Evolutionary conservation across 1,140 invertebrate genomes (phyloP), one percentile per base, ranked within the genome.

Genomic region (Nymphalis io): DNA sequence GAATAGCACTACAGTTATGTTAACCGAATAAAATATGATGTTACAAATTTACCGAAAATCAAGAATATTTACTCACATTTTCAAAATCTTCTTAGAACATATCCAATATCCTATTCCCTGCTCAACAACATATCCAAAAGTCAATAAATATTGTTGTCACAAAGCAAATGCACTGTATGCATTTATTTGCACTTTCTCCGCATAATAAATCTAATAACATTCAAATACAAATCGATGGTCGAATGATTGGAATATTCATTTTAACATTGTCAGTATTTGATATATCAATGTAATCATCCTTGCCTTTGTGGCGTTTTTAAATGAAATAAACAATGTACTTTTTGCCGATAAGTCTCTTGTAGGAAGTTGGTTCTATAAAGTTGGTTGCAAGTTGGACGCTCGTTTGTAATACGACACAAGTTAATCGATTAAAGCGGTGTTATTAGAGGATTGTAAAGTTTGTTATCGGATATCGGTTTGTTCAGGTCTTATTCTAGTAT

Each of bases 341-440:
- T 55, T 55, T 13, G 51, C 12, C 23, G 3, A 55, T 55, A 27
- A 55, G 27, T 55, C 51, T 55, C 20, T 55, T 23, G 20, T 55
- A 55, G 20, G 51, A 27, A 55, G 51, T 55, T 55, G 51, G 51
- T 51, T 1, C 15, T 51, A 20, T 20, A 39, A 63, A 63, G 46
- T 63, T 63, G 61, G 33, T 51, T 18, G 48, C 16, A 53, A 63
- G 27, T 63, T 53, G 61, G 51, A 18, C 46, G 33, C 27, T 63
- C 38, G 59, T 60, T 39, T 63, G 61, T 63, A 63, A 51, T 63
- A 51, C 46, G 27, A 63, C 23, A 23, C 46, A n/a, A 55, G 23
- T 53, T 63, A 39, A 20, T 51, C 10, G 40, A 39, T 46, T 20
- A 53, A 63, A 61, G 23, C 60, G 42, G 38, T 38, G 51, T 55